phyloP scores from a whole-genome alignment of 1,140 invertebrate species.

The Rhagoletis pomonella region DNA sequence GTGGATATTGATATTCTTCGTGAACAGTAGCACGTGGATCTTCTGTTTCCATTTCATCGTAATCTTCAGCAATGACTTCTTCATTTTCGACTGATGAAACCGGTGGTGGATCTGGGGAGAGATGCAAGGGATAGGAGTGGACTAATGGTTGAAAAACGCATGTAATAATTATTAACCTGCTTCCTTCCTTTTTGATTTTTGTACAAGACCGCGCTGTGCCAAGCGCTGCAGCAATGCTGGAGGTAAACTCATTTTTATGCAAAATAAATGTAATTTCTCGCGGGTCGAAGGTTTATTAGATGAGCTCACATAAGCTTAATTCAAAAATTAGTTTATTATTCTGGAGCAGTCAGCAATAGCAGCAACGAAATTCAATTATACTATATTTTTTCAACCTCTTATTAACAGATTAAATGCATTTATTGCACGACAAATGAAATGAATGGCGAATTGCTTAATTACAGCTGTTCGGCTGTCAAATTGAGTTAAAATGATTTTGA shows the following conservation, averaged over 20 bases:
- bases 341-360: too few relatives aligned
- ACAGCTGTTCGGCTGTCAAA: too few relatives aligned
- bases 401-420: too few relatives aligned
- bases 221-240: slow-evolving; percentile 55
- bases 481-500: too few relatives aligned
- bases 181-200: slow-evolving; percentile 55
- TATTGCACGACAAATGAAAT: too few relatives aligned
- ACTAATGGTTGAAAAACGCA: background rate
- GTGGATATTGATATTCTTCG: slow-evolving; percentile 58
- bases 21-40: slow-evolving; percentile 57
- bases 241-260: slow-evolving; percentile 55
- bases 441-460: too few relatives aligned
- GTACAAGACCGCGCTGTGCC: slow-evolving; percentile 57
- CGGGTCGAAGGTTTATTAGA: too few relatives aligned
- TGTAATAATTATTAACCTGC: slow-evolving; percentile 2
- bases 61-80: slow-evolving; percentile 93
- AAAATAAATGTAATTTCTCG: too few relatives aligned
- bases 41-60: slow-evolving; percentile 77
- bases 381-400: too few relatives aligned
- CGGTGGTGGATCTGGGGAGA: slow-evolving; percentile 34
- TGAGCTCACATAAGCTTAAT: too few relatives aligned
- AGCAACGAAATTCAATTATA: too few relatives aligned
- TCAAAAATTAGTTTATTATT: too few relatives aligned
- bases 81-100: slow-evolving; percentile 73
- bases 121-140: background rate